These are phyloP conservation scores for Clarias laeviceps DNA, from an alignment of 2,797 vertebrate genomes.

Conservation along the genomic window DNA sequence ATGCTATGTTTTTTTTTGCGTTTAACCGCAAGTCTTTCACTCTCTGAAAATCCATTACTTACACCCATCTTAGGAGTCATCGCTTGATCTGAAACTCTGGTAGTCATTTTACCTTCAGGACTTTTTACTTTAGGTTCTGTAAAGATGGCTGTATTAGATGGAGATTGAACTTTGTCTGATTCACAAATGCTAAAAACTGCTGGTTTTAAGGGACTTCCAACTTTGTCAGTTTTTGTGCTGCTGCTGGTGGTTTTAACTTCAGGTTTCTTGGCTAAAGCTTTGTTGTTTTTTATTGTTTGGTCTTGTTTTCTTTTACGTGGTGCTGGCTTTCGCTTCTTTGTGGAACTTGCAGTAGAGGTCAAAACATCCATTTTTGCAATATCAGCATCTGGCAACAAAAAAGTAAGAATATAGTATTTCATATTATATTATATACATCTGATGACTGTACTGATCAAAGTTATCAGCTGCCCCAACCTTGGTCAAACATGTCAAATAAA, in stretches of 20 bases:
- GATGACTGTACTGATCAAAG: not conserved
- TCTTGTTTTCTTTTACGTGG: conserved; percentile 11
- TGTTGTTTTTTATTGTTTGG: conserved; percentile 19
- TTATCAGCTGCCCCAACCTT: not conserved
- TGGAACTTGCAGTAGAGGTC: conserved; percentile 43
- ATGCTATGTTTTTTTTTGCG: conserved; percentile 21
- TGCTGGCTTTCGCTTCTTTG: conserved; percentile 29
- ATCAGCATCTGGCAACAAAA: conserved; percentile 62
- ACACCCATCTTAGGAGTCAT: not conserved
- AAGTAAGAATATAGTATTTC: not conserved
- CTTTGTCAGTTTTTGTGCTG: not conserved
- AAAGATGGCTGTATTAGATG: not conserved
- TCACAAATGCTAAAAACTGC: conserved; percentile 3
- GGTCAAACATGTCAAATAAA: not conserved
- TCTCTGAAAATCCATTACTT: not conserved
- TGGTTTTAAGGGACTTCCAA: conserved; percentile 5
- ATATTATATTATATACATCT: not conserved
- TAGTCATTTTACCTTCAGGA: not conserved
- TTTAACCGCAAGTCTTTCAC: conserved; percentile 1
- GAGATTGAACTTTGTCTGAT: conserved; percentile 18
- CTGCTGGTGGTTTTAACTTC: conserved; percentile 8
- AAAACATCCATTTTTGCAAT: conserved; percentile 71
- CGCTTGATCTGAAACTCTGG: not conserved
- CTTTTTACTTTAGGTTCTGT: not conserved
- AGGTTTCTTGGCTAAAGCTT: conserved; percentile 2